Percentiles rank a stretch among this genome's conserved stretches.
Evolutionary conservation across 2,113 vertebrate genomes (phyloP).

Genomic region (Ciconia maguari): DNA sequence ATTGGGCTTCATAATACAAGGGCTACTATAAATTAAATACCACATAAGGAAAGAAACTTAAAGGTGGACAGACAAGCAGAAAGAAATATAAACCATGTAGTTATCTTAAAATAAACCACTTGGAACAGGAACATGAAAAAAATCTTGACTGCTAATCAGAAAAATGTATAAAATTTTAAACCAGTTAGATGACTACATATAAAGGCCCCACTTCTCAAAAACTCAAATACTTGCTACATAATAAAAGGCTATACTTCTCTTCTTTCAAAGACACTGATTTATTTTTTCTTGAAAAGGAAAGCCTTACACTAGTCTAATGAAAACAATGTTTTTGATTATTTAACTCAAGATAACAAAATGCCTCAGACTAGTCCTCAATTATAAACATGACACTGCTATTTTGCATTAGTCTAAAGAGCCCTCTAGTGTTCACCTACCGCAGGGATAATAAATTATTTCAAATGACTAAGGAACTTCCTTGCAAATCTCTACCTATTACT

Average conservation of each 20-base stretch:
- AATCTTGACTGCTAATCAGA: conserved; percentile 19
- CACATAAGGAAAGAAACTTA: background rate
- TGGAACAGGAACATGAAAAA: conserved; percentile 24
- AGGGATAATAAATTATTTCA: background rate
- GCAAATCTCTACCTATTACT: background rate
- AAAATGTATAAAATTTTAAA: conserved; percentile 32
- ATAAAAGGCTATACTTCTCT: background rate
- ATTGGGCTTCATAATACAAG: background rate
- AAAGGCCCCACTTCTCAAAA: background rate
- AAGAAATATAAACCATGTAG: background rate
- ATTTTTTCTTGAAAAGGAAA: background rate
- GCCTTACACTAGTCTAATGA: background rate
- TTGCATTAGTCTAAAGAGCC: conserved; percentile 58
- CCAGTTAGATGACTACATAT: background rate
- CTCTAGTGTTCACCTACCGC: conserved; percentile 58
- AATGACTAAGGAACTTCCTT: background rate
- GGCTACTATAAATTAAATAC: background rate
- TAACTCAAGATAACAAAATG: background rate
- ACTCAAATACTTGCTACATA: background rate
- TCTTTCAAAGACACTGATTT: background rate
- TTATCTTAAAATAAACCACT: background rate
- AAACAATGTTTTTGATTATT: background rate
- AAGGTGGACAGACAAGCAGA: background rate
- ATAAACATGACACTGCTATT: background rate
- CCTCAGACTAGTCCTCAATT: background rate